phyloP scores from a whole-genome alignment of 2,113 vertebrate species.

The Chamaetylas fuelleborni region DNA sequence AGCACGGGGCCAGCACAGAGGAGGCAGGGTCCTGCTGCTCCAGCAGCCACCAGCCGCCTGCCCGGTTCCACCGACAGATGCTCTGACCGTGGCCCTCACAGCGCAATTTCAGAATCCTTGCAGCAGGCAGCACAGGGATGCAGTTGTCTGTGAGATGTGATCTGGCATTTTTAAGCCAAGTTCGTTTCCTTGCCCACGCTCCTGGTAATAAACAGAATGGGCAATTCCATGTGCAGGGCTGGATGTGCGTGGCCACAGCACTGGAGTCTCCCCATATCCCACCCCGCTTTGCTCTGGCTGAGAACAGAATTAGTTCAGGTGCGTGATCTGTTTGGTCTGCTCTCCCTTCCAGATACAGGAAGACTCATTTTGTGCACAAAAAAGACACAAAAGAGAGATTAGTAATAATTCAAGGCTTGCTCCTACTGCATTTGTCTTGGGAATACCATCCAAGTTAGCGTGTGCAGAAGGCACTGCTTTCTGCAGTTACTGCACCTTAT shows the following conservation, averaged over 20 bases:
- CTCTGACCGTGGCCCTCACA: neutral
- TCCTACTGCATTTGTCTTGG: neutral
- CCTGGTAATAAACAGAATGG: neutral
- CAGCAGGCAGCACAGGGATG: neutral
- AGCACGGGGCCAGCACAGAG: no score
- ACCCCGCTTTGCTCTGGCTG: neutral
- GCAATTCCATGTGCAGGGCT: neutral
- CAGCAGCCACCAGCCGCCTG: neutral
- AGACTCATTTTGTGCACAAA: neutral
- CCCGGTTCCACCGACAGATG: neutral
- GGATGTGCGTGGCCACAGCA: rapidly evolving
- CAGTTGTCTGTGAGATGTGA: neutral
- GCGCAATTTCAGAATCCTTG: neutral
- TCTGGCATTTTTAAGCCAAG: neutral
- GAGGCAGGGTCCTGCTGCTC: neutral
- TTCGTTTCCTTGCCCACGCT: neutral
- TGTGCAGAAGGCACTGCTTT: neutral
- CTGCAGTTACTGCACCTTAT: neutral
- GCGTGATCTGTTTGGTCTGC: neutral
- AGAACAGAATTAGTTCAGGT: neutral
- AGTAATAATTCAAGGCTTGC: neutral
- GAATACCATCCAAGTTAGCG: neutral
- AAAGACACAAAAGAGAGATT: neutral
- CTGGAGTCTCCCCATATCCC: rapidly evolving
- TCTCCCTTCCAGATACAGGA: neutral